phyloP scores from a whole-genome alignment of 2,888 invertebrate genomes.

The Troides oblongomaculatus region DNA sequence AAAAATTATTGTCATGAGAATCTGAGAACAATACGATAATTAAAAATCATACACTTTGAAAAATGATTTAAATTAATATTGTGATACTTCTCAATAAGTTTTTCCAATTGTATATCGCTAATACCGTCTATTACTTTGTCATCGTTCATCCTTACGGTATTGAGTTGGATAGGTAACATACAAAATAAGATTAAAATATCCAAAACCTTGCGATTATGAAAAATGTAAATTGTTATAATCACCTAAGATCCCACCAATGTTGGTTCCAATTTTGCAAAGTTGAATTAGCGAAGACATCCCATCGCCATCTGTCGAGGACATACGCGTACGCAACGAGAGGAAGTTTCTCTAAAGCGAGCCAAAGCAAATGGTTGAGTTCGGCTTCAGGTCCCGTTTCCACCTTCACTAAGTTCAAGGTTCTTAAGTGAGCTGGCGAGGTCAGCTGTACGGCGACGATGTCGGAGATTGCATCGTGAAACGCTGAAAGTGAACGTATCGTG shows the following conservation, averaged over 20 bases:
- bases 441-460: constrained; percentile 81
- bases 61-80: too few species aligned
- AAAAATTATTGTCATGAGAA: too few species aligned
- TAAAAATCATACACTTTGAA: too few species aligned
- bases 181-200: too few species aligned
- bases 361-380: constrained; percentile 63
- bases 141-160: too few species aligned
- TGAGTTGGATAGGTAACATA: too few species aligned
- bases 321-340: constrained; percentile 72
- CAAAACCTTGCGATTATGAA: too few species aligned
- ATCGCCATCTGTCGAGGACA: constrained; percentile 69
- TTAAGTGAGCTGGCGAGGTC: constrained; percentile 73
- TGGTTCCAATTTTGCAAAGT: constrained; percentile 64
- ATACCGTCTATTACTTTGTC: too few species aligned
- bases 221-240: constrained; percentile 5
- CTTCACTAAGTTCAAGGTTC: constrained; percentile 63
- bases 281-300: constrained; percentile 66
- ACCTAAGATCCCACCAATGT: constrained; percentile 73
- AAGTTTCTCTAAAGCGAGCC: constrained; percentile 68
- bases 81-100: too few species aligned
- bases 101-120: too few species aligned
- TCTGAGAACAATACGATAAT: too few species aligned
- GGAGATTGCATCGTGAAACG: constrained; percentile 83
- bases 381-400: constrained; percentile 58
- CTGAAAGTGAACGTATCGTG: constrained; percentile 48